Evolutionary conservation across 2,113 vertebrate genomes (phyloP), one percentile per base, ranked within the genome.

Genomic region (Planiliza haematocheilus): DNA sequence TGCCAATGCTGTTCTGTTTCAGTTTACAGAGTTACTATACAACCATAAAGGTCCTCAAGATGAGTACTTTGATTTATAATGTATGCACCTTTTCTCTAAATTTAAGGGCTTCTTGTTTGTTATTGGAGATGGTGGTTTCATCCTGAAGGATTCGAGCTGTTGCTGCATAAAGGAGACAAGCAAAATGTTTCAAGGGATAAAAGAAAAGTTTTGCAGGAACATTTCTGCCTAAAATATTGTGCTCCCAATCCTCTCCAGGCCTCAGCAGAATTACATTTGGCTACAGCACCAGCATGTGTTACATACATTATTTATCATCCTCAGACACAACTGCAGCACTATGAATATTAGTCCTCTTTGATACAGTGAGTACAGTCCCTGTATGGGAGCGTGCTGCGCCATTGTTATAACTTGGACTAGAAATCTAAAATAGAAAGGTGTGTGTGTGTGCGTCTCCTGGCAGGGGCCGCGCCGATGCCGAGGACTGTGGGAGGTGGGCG

Each of bases 351-450:
- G 12, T 7, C 20, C 36, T 60, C 77, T 79, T 50, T 72, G 39
- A 72, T 59, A 53, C 55, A 61, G 55, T 60, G 63, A 61, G 69
- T 8, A 46, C 21, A 57, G 37, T 24, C 50, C 43, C 41, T 45
- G 17, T 43, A 61, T 61, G 48, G 14, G 10, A 20, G 56, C 20
- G 7, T 8, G 49, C 30, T 48, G 49, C 8, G 46, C 51, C 10
- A 37, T 42, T 77, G 78, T 84, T 86, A 68, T 55, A 78, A 50
- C 75, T 59, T 62, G 69, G 50, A 77, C 55, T 59, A 63, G 69
- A 78, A 78, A 83, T 77, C 68, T 58, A 69, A 81, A 84, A 89
- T 83, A 88, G 83, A 86, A 86, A 75, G 71, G 53, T 64, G 68
- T 66, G 48, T 34, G 55, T 57, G 24, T 30, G 24, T 30, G n/a